phyloP scores from a whole-genome alignment of 2,113 vertebrate species.

The Vulpes lagopus region DNA sequence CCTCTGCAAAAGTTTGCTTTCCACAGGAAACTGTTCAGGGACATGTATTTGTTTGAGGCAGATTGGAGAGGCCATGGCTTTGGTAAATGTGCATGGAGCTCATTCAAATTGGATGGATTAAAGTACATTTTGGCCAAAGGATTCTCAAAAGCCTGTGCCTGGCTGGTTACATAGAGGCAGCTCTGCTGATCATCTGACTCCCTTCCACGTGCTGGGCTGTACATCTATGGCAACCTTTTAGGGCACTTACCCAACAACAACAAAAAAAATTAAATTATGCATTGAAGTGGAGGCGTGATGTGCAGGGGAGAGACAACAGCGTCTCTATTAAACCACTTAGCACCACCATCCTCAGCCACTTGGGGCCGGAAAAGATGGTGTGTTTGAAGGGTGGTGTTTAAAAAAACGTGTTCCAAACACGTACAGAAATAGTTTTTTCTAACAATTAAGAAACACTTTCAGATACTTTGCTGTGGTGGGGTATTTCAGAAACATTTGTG shows the following conservation, averaged over 20 bases:
- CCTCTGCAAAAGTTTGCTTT: neutral
- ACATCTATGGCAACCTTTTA: neutral
- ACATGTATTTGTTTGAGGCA: neutral
- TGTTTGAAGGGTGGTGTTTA: conserved; percentile 31
- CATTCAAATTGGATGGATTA: neutral
- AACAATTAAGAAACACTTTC: conserved; percentile 70
- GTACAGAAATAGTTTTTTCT: conserved; percentile 46
- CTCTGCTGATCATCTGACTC: neutral
- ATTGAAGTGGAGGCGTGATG: neutral
- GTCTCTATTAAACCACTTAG: conserved; percentile 1
- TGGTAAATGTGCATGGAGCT: neutral
- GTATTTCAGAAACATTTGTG: conserved; percentile 66
- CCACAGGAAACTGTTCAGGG: neutral
- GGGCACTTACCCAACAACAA: neutral
- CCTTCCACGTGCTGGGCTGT: neutral
- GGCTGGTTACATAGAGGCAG: neutral
- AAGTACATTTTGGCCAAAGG: neutral
- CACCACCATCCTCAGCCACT: neutral
- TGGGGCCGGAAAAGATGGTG: neutral
- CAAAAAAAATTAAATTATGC: neutral
- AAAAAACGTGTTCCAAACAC: conserved; percentile 15
- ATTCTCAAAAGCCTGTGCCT: neutral
- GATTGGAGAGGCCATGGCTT: neutral
- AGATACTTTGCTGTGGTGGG: conserved; percentile 25
- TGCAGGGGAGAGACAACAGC: neutral